Percentiles rank a stretch among this genome's conserved stretches.
These are phyloP conservation scores for Dryobota labecula DNA, from an alignment of 2,888 invertebrate species.

Conservation along the genomic window DNA sequence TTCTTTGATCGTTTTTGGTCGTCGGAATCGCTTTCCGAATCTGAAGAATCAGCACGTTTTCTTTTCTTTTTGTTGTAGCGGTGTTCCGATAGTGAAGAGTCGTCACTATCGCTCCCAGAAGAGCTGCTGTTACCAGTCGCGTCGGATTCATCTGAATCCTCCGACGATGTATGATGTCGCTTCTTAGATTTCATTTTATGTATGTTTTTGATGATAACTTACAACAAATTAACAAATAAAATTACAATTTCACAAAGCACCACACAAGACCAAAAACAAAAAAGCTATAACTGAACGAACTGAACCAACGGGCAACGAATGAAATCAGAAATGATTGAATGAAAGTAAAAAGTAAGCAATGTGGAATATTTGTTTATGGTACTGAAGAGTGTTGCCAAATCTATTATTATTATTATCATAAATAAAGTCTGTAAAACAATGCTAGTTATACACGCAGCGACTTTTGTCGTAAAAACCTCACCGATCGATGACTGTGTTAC, in stretches of 20 bases:
- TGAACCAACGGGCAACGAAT: too few species aligned
- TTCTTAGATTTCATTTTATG: constrained; percentile 84
- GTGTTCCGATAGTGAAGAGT: constrained; percentile 81
- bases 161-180: constrained; percentile 84
- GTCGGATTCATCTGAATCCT: constrained; percentile 85
- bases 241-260: constrained; percentile 3
- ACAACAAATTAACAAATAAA: constrained; percentile 13
- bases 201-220: not conserved
- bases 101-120: constrained; percentile 85
- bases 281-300: not conserved
- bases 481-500: too few species aligned
- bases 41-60: constrained; percentile 85
- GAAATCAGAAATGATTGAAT: not conserved
- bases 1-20: constrained; percentile 84
- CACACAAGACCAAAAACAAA: constrained; percentile 16
- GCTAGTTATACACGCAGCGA: too few species aligned
- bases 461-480: too few species aligned
- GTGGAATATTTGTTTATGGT: not conserved
- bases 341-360: not conserved
- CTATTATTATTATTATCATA: not conserved
- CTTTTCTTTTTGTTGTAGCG: constrained; percentile 87
- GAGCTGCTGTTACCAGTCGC: constrained; percentile 82
- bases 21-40: constrained; percentile 85
- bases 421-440: not conserved
- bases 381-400: not conserved